Base-by-base conservation (phyloP, 2,113 vertebrate genomes). In the Prietella phreatophila region DNA sequence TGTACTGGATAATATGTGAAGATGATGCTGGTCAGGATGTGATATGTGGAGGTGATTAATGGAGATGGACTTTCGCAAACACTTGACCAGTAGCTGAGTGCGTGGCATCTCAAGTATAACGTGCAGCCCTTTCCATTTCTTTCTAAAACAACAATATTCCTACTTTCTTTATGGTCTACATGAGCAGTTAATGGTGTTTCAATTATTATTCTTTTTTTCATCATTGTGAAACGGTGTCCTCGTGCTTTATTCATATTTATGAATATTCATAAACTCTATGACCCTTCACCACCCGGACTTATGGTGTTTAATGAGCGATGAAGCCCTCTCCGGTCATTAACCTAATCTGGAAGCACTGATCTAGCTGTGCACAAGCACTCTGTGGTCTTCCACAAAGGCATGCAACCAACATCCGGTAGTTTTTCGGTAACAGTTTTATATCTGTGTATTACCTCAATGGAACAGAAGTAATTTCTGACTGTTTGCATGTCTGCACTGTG, bases 281-380 rank as follows among this genome's bases (percentile, higher is more conserved):
- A 88, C 87, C 82, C 80, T 75, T 71, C 80, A 42, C 30, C 83
- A 33, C 82, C 84, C 67, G 39, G 55, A 14, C 56, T 87, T 73
- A 85, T 87, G 75, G 75, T 87, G 89, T 63, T 84, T 83, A 89
- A 84, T 81, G 85, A 87, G 53, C 82, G 78, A 60, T 85, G 88
- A 33, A 81, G 84, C 30, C 4, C 56, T 60, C 60, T 67, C 71
- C 30, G 73, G 78, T 67, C 42, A 63, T 84, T 88, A 84, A 75
- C n/a, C 71, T 88, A 36, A 84, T 60, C 8, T 47, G 27, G 60
- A 56, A 65, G 39, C 55, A 19, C 42, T 84, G 71, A 30, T 65
- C 50, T 19, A 39, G 33, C 82, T 63, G 19, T 78, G 53, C 25
- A 19, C 58, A 50, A 14, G 27, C 69, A 27, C 56, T 83, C 3